phyloP scores from a whole-genome alignment of 2,113 vertebrate genomes.

The Grammomys dolichurus region DNA sequence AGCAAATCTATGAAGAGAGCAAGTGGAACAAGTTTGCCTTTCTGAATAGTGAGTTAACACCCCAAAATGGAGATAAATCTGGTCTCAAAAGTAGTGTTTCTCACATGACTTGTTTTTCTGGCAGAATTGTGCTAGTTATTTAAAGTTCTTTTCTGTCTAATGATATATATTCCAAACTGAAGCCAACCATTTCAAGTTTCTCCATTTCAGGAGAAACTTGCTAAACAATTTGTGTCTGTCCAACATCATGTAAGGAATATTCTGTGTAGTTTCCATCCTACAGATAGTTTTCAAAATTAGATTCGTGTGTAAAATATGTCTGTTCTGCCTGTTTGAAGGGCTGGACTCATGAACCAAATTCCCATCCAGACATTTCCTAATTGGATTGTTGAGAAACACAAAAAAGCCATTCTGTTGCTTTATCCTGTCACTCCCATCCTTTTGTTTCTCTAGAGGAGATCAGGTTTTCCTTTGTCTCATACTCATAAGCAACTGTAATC shows the following conservation, averaged over 20 bases:
- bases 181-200: constrained; percentile 1
- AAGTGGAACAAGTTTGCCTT: not conserved
- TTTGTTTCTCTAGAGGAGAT: not conserved
- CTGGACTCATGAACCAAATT: not conserved
- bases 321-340: not conserved
- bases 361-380: not conserved
- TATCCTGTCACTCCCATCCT: not conserved
- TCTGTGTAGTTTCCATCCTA: constrained; percentile 38
- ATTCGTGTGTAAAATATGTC: not conserved
- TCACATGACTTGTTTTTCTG: not conserved
- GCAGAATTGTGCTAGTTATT: not conserved
- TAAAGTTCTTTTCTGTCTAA: not conserved
- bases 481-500: not conserved
- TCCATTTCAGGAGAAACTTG: not conserved
- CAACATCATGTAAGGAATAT: constrained; percentile 15
- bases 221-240: not conserved
- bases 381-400: constrained; percentile 2
- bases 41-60: not conserved
- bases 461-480: not conserved
- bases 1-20: not conserved
- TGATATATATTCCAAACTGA: not conserved
- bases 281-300: not conserved
- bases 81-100: not conserved
- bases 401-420: not conserved
- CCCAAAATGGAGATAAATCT: not conserved